phyloP scores from a whole-genome alignment of 2,113 vertebrate genomes.

The Pseudopipra pipra region DNA sequence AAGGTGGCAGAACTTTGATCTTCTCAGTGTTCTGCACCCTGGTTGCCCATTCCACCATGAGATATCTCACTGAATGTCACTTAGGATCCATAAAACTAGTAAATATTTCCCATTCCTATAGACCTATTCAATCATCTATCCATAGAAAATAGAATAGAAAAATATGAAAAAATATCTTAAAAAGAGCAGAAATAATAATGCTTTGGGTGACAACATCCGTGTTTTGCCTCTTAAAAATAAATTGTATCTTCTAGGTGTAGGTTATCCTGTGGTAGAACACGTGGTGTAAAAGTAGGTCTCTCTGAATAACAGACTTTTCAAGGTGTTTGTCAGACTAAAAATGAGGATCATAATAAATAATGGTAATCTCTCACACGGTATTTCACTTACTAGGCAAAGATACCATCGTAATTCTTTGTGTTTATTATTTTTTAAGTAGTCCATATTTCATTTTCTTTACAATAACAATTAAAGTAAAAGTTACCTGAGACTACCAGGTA shows the following conservation, averaged over 20 bases:
- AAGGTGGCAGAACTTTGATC: background rate
- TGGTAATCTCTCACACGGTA: background rate
- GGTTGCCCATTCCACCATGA: background rate
- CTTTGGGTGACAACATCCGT: background rate
- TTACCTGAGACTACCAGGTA: background rate
- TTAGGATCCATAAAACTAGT: background rate
- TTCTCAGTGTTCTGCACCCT: background rate
- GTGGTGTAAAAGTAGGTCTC: background rate
- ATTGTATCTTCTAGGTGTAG: background rate
- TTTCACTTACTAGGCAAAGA: background rate
- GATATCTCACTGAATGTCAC: background rate
- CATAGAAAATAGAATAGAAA: background rate
- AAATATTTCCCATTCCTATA: background rate
- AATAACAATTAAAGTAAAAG: background rate
- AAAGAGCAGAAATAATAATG: background rate
- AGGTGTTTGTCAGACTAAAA: background rate
- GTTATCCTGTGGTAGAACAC: background rate
- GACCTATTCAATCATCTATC: background rate
- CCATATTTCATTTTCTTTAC: background rate
- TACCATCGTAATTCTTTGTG: fast-evolving
- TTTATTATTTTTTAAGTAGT: background rate
- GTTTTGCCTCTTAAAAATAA: background rate
- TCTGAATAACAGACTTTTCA: background rate
- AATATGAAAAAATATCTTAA: background rate
- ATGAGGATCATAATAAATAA: background rate